Base-by-base conservation (phyloP, 2,797 vertebrate genomes). In the Aldrovandia affinis region DNA sequence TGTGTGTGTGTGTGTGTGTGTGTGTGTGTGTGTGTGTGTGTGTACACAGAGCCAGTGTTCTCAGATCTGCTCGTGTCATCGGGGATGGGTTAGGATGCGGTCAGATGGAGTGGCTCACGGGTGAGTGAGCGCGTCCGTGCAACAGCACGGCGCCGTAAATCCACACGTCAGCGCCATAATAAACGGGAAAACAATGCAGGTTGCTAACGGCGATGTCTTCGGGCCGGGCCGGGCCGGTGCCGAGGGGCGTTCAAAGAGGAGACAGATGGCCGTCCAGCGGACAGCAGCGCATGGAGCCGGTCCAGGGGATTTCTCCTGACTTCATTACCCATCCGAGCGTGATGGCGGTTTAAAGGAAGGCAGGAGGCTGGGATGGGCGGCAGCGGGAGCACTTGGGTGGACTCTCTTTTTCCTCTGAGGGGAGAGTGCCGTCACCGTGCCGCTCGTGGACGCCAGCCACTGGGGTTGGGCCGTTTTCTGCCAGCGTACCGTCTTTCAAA, bases 131-230 rank as follows among this genome's bases (percentile, higher is more conserved):
- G 52, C 57, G 55, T 75, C 68, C 77, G 83, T 75, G 59, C 59
- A 87, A 68, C 78, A 63, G 52, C 85, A 80, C 52, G 54, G 79
- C 25, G 15, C 78, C 55, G 61, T 22, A 55, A 63, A 61, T 28
- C 28, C 50, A 85, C 84, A 83, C 77, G 52, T 83, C 77, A 42
- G 42, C 55, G 28, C 84, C 83, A 85, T 86, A 85, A 89, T 86
- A 90, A 90, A 89, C 87, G 84, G n/a, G 86, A 65, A 88, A 90
- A 89, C 85, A 90, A 86, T 85, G 81, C 61, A 61, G 84, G 88
- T 90, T 89, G 89, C 88, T 90, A 91, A 86, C 79, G 50, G 68
- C 78, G 68, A 52, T 61, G 28, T 79, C 14, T 52, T 54, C 44
- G 47, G 80, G 87, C 84, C 80, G 82, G 61, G 57, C 30, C 80